Percentiles rank a stretch among this genome's conserved stretches.
Evolutionary conservation across 2,888 invertebrate genomes (phyloP).

Genomic region (Oeneis ivallda): DNA sequence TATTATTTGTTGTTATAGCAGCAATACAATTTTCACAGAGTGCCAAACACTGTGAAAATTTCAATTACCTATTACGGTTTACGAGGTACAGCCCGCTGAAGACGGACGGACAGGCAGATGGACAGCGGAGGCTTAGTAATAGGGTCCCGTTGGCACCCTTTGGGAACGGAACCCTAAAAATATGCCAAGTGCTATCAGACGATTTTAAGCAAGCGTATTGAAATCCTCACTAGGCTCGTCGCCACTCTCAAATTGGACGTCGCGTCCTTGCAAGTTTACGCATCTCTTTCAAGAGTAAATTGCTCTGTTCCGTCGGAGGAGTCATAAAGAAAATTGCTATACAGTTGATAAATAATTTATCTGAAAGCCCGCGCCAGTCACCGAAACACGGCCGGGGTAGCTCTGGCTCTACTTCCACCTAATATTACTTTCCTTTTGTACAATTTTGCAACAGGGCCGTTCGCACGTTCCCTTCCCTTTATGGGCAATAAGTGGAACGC

Average conservation of each 20-base stretch:
- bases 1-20: too few species aligned
- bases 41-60: too few species aligned
- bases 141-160: too few species aligned
- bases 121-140: too few species aligned
- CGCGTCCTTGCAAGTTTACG: slow-evolving; percentile 80
- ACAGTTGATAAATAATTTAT: slow-evolving; percentile 83
- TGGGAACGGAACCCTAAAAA: too few species aligned
- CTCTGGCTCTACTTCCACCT: slow-evolving; percentile 72
- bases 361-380: slow-evolving; percentile 80
- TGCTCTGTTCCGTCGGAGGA: slow-evolving; percentile 80
- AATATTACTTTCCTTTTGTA: slow-evolving; percentile 82
- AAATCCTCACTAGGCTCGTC: slow-evolving; percentile 71
- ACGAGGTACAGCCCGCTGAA: too few species aligned
- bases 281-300: slow-evolving; percentile 80
- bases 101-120: too few species aligned
- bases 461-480: slow-evolving; percentile 80
- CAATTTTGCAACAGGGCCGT: slow-evolving; percentile 80
- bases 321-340: slow-evolving; percentile 83
- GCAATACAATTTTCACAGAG: too few species aligned
- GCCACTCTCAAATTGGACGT: slow-evolving; percentile 75
- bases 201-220: slow-evolving; percentile 52
- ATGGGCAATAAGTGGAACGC: slow-evolving; percentile 82
- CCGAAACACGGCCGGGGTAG: slow-evolving; percentile 74
- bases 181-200: background rate
- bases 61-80: too few species aligned